These are phyloP conservation scores for Anarhynchus alexandrinus DNA, from an alignment of 2,113 vertebrate genomes.

Conservation along the genomic window DNA sequence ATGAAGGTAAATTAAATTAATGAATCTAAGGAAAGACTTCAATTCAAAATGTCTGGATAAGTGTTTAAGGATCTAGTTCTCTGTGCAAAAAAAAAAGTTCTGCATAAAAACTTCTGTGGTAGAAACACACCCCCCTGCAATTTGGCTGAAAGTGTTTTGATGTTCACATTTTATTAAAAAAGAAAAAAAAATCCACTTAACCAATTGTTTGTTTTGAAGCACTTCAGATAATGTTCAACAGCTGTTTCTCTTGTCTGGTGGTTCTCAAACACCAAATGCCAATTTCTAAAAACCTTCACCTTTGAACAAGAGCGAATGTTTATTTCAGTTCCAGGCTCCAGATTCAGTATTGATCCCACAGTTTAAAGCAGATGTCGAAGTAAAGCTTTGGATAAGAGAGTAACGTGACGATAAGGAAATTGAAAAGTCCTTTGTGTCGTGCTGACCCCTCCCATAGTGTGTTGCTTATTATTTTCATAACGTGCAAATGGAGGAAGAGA, in stretches of 20 bases:
- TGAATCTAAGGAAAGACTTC: background rate
- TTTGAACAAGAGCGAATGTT: background rate
- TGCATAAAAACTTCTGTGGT: background rate
- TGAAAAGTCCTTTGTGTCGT: background rate
- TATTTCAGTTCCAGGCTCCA: background rate
- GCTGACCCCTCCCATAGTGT: background rate
- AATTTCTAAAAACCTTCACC: background rate
- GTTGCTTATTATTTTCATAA: background rate
- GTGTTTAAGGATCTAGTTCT: background rate
- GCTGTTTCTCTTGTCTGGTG: background rate
- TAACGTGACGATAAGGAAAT: background rate
- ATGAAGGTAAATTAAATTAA: background rate
- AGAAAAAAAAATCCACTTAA: background rate
- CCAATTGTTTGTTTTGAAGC: background rate
- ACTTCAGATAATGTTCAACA: background rate
- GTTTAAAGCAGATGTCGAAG: background rate
- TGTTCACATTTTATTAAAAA: background rate
- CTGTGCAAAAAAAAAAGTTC: background rate
- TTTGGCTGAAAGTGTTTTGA: background rate
- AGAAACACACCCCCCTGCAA: background rate
- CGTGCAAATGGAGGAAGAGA: background rate
- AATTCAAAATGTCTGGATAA: background rate
- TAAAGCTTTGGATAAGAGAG: background rate
- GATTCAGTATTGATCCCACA: background rate
- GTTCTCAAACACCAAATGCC: background rate